Evolutionary conservation across 2,113 vertebrate species (phyloP).

Genomic region (Meriones unguiculatus): DNA sequence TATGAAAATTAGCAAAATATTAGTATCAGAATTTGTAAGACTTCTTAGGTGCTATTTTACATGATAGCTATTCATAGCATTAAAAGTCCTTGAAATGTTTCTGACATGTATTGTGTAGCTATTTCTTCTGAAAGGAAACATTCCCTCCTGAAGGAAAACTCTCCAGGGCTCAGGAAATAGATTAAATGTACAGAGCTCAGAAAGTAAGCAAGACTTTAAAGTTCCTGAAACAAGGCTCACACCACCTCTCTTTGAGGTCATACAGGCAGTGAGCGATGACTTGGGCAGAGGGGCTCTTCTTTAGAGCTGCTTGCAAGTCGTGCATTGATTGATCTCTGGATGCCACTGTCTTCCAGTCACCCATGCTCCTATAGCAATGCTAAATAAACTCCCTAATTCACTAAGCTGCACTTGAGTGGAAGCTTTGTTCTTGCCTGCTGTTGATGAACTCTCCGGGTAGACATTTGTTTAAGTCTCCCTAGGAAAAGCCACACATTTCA

Average conservation of each 20-base stretch:
- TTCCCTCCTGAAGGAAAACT: neutral
- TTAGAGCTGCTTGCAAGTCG: neutral
- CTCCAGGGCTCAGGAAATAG: neutral
- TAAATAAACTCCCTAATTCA: neutral
- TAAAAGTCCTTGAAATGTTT: conserved; percentile 24
- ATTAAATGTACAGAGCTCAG: neutral
- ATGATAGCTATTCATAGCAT: neutral
- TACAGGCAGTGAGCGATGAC: too few relatives aligned
- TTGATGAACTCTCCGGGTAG: neutral
- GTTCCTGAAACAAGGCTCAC: neutral
- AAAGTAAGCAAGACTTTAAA: neutral
- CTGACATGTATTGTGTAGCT: neutral
- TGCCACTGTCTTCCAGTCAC: too few relatives aligned
- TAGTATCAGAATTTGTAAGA: neutral
- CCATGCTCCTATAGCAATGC: neutral
- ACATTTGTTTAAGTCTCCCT: neutral
- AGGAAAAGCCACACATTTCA: neutral
- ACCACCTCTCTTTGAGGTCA: neutral
- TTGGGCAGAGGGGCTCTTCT: neutral
- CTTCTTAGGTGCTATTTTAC: neutral
- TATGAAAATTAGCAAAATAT: neutral
- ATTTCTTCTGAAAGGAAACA: neutral
- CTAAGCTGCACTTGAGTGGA: neutral
- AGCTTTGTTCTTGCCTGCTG: neutral
- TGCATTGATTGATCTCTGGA: neutral